phyloP scores from a whole-genome alignment of 2,888 invertebrate species.

The Chorisops tibialis region DNA sequence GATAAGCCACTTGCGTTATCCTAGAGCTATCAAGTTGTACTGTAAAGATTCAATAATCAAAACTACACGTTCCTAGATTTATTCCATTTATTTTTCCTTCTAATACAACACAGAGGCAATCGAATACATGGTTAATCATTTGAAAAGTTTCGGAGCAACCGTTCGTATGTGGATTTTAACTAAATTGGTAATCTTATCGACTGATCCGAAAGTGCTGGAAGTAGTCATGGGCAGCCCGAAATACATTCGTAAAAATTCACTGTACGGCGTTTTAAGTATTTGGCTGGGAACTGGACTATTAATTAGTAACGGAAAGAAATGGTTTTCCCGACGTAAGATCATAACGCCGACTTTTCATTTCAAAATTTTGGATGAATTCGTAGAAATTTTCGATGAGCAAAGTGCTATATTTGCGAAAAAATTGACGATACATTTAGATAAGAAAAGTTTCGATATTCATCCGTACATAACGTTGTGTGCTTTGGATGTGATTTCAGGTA shows the following conservation, averaged over 20 bases:
- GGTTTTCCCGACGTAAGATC: constrained; percentile 63
- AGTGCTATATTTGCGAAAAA: constrained; percentile 57
- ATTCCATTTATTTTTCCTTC: no score
- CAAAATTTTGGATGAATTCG: constrained; percentile 66
- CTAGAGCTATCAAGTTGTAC: no score
- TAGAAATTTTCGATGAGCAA: constrained; percentile 64
- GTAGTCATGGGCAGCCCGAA: constrained; percentile 37
- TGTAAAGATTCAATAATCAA: no score
- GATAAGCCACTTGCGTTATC: no score
- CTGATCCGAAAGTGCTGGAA: constrained; percentile 7
- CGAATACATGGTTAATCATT: no score
- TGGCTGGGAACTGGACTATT: constrained; percentile 47
- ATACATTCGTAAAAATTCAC: constrained; percentile 42
- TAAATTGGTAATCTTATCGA: no score
- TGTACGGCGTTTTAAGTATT: constrained; percentile 41
- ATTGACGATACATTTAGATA: constrained; percentile 48
- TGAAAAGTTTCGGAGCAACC: no score
- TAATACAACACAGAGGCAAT: constrained; percentile 3
- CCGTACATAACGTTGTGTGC: constrained; percentile 59
- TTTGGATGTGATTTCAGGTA: constrained; percentile 57
- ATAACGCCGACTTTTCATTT: constrained; percentile 74
- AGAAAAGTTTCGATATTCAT: constrained; percentile 59
- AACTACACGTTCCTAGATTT: no score
- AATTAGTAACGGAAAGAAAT: constrained; percentile 51
- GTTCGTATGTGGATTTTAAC: no score